Evolutionary conservation across 1,140 invertebrate genomes (phyloP), one percentile per base, ranked within the genome.

Genomic region (Parasteatoda tepidariorum): DNA sequence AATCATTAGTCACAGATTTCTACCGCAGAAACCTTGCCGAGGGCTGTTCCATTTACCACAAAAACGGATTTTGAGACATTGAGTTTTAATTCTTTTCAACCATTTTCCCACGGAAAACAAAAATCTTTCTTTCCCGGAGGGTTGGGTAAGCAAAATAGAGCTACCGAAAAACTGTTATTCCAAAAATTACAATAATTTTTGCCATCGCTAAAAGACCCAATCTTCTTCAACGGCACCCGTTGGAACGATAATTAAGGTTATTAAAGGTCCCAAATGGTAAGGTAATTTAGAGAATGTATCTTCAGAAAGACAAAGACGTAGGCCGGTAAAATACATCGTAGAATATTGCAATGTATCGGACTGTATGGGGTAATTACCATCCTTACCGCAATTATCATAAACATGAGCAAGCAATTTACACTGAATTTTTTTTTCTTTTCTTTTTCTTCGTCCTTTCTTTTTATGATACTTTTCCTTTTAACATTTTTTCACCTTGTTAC

Each of bases 401-500:
- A 82, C 78, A 82, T 82, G 78, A 82, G 67, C 18, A 24, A 67
- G 64, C 78, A 71, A 82, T 82, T 82, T 82, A 24, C 48, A 55
- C 15, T 18, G 26, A 24, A 41, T 59, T 82, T 70, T 31, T 78
- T 82, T 82, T 61, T 48, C 18, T 48, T 57, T 18, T 38, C 31
- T 30, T 64, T 26, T 18, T 76, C 22, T 41, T 13, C 31, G 5
- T 34, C 33, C 3, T 67, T 26, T 67, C 34, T 15, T 13, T 18
- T 13, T 18, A 48, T 48, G 9, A 48, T 48, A 48, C 38, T 48
- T 48, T 48, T 48, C 38, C 38, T 48, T 48, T 48, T 18, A 48
- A 48, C 1, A 18, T 30, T 33, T 38, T 48, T 61, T 67, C 34
- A 3, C 41, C 24, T 79, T 57, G 30, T 82, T 41, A 70, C 78